Evolutionary conservation across 2,113 vertebrate species (phyloP).

Genomic region (Gopherus flavomarginatus): DNA sequence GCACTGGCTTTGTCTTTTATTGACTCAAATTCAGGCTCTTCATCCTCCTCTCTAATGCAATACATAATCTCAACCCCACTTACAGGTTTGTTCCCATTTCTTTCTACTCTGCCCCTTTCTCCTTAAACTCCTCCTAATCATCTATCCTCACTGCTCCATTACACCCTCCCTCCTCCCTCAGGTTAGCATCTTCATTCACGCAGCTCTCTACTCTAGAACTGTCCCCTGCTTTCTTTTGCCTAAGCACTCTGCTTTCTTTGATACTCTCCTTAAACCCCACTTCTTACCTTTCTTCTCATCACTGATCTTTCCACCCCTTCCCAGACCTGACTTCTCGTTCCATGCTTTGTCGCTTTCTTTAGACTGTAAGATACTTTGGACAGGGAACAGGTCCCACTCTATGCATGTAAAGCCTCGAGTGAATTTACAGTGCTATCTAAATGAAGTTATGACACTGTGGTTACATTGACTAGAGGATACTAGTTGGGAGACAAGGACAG

Average conservation of each 20-base stretch:
- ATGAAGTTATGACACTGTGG: neutral
- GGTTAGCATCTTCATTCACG: conserved; percentile 48
- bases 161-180: conserved; percentile 36
- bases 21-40: neutral
- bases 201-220: conserved; percentile 22
- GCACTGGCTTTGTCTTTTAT: neutral
- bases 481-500: neutral
- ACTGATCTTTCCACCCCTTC: conserved; percentile 3
- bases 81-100: accelerated
- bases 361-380: neutral
- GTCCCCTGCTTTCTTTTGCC: conserved; percentile 60
- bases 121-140: neutral
- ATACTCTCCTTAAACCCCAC: conserved; percentile 52
- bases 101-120: neutral
- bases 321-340: neutral
- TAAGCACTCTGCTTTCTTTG: conserved; percentile 44
- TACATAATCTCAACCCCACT: accelerated
- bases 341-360: neutral
- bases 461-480: accelerated
- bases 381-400: neutral
- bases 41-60: neutral
- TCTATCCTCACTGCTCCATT: neutral
- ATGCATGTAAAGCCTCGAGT: neutral
- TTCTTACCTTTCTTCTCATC: conserved; percentile 44
- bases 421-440: accelerated